A percentile compares a stretch with the other conserved stretches of the same genome.
phyloP scores from a whole-genome alignment of 2,113 vertebrate genomes.

The Scomber scombrus region DNA sequence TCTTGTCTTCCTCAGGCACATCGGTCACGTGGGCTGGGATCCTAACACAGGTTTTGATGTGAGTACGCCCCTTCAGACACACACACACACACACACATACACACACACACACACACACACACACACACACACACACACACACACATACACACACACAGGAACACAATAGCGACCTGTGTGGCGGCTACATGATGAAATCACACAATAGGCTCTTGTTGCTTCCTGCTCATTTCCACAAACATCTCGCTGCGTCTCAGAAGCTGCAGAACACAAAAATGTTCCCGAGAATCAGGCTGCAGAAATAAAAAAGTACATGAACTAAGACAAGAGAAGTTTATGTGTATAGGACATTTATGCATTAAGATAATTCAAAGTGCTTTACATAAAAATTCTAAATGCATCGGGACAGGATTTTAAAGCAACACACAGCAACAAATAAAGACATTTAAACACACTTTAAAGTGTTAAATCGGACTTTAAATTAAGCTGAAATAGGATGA shows the following conservation, averaged over 20 bases:
- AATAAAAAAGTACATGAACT: too few species aligned
- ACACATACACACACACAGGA: conserved; percentile 22
- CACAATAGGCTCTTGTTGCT: conserved; percentile 78
- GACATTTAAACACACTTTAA: too few species aligned
- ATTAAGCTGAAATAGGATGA: too few species aligned
- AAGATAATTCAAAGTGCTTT: too few species aligned
- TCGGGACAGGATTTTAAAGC: too few species aligned
- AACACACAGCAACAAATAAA: too few species aligned
- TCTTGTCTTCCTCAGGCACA: conserved; percentile 88
- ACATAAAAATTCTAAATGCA: too few species aligned
- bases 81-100: too few species aligned
- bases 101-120: conserved; percentile 34
- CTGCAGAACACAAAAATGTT: conserved; percentile 17
- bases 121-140: conserved; percentile 13
- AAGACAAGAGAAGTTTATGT: too few species aligned
- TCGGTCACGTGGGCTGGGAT: conserved; percentile 99
- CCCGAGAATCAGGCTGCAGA: neutral
- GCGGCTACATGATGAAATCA: conserved; percentile 62
- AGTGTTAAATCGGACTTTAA: too few species aligned
- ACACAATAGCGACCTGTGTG: conserved; percentile 81
- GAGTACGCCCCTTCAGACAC: conserved; percentile 86
- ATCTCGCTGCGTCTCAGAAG: conserved; percentile 33
- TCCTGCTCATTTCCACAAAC: conserved; percentile 50
- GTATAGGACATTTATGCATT: too few species aligned
- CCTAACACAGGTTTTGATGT: conserved; percentile 99